Evolutionary conservation across 2,113 vertebrate species (phyloP), one percentile per base, ranked within the genome.

Genomic region (Passer montanus): DNA sequence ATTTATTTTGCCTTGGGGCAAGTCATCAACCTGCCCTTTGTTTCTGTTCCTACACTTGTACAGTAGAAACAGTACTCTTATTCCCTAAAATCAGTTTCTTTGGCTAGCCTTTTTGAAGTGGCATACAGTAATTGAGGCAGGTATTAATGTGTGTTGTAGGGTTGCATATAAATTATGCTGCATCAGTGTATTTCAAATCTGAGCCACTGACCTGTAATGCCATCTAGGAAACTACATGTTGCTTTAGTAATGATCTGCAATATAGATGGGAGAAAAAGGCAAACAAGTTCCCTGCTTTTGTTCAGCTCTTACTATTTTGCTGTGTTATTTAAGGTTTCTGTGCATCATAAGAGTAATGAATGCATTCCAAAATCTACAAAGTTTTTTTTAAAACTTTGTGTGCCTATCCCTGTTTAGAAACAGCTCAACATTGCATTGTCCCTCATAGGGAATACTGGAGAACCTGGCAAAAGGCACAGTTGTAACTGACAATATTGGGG

Each of bases 281-380:
- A 43, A 58, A 30, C 7, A 18, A 37, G 10, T 30, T 73, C 16
- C 20, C 14, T 46, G 18, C 27, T 77, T 88, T 50, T 62, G 2
- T 59, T 77, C 13, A 70, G 26, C n/a, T 74, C 30, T 55, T n/a
- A 13, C 24, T 37, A 31, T 33, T 22, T 53, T 41, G 19, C 7
- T 69, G 35, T 82, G 12, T 69, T 76, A 24, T 35, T 74, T 68
- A 74, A 79, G 9, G 11, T 21, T 83, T 69, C 46, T 60, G 7
- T 47, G 28, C 6, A 6, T 35, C 14, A 3, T 55, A 72, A 55
- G 30, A 58, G 6, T 27, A 78, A 24, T 11, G 0, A 86, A 53
- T 7, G 1, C 5, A 7, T 35, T 73, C 60, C 17, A 15, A 35
- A 58, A 73, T 31, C 26, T 2, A 2, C 0, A 0, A 30, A 39